phyloP scores from a whole-genome alignment of 2,797 vertebrate species.

The Rallus crepitans region DNA sequence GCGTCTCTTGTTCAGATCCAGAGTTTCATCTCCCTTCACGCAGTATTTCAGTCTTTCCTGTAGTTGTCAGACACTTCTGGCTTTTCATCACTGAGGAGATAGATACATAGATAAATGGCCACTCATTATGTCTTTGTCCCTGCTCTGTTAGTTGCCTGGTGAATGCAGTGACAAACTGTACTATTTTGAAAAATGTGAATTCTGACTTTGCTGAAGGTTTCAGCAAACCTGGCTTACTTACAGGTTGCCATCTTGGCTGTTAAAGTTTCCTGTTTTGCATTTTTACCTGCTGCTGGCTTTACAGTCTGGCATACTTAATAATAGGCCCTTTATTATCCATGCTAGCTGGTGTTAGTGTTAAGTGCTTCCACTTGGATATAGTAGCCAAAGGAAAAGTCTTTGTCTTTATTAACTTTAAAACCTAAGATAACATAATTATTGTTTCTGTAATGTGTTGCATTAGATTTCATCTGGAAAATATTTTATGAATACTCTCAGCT shows the following conservation, averaged over 20 bases:
- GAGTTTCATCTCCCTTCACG: neutral
- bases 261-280: conserved; percentile 18
- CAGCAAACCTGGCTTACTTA: neutral
- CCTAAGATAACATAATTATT: neutral
- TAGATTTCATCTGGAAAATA: neutral
- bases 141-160: neutral
- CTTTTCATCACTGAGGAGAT: neutral
- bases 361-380: conserved; percentile 31
- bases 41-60: neutral
- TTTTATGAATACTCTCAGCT: neutral
- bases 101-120: neutral
- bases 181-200: neutral
- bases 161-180: neutral
- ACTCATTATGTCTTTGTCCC: neutral
- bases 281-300: neutral
- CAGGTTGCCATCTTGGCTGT: neutral
- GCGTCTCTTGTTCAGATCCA: neutral
- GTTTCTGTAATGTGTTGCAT: neutral
- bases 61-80: neutral
- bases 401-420: conserved; percentile 39
- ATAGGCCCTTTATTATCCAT: conserved; percentile 29
- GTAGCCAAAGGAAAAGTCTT: conserved; percentile 21
- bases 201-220: neutral
- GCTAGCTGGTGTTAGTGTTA: conserved; percentile 24
- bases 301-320: conserved; percentile 29